Conservation (phyloP, 1,140 invertebrate genomes). For the Drosophila bocqueti region DNA sequence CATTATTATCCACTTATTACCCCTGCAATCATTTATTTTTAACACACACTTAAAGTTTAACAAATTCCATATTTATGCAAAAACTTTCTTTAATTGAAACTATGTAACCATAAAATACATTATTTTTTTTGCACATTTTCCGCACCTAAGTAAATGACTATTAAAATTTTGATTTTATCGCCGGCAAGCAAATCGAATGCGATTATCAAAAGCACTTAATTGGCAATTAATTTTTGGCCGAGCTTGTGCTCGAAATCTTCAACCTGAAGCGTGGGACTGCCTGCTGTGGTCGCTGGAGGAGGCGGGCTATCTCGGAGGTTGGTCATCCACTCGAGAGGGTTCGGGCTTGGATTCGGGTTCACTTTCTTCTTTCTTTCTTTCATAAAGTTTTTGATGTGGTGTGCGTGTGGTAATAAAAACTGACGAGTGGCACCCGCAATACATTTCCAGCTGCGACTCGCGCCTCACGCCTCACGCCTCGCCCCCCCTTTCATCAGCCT, state of each 20-base stretch:
- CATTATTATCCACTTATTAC: constrained; percentile 1
- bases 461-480: not conserved
- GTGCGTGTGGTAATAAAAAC: constrained; percentile 45
- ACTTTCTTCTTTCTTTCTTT: constrained; percentile 53
- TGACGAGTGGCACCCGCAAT: constrained; percentile 47
- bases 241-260: constrained; percentile 34
- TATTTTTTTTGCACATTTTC: not conserved
- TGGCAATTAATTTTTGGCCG: constrained; percentile 47
- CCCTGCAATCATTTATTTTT: not conserved
- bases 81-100: constrained; percentile 11
- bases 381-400: constrained; percentile 21
- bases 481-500: constrained; percentile 25
- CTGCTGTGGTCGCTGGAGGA: constrained; percentile 13
- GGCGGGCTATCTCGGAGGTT: constrained; percentile 5
- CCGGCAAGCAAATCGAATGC: constrained; percentile 33
- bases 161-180: constrained; percentile 14
- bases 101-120: constrained; percentile 15
- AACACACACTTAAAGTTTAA: not conserved
- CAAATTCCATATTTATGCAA: constrained; percentile 5
- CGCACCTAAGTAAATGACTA: constrained; percentile 10
- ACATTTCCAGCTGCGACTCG: constrained; percentile 4
- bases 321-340: constrained; percentile 12
- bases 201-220: constrained; percentile 53
- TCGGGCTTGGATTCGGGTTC: constrained; percentile 5
- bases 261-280: constrained; percentile 44